phyloP scores from a whole-genome alignment of 2,888 invertebrate species.

The Leuctra nigra region DNA sequence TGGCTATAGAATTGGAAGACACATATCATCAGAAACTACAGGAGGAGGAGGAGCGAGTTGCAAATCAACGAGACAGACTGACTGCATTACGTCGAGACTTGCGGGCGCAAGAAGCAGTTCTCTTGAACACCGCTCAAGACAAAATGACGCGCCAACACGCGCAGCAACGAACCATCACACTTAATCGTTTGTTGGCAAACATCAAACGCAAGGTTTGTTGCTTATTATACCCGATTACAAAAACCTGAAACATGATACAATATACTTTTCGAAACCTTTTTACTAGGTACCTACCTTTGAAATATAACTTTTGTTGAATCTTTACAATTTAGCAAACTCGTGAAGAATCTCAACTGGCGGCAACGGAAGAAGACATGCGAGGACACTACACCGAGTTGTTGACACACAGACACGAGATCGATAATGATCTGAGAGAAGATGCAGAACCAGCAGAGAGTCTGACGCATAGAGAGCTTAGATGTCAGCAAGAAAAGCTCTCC shows the following conservation, averaged over 20 bases:
- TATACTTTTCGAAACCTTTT: too few species aligned
- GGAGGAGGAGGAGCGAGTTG: constrained; percentile 34
- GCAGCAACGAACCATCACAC: constrained; percentile 25
- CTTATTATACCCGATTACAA: too few species aligned
- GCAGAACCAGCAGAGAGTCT: too few species aligned
- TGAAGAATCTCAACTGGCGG: constrained; percentile 9
- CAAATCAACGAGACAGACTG: constrained; percentile 26
- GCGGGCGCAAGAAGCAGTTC: constrained; percentile 33
- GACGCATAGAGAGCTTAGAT: too few species aligned
- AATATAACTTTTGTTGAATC: too few species aligned
- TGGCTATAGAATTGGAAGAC: constrained; percentile 18
- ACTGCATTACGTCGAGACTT: constrained; percentile 32
- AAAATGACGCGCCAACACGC: constrained; percentile 29
- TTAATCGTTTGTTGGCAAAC: constrained; percentile 30
- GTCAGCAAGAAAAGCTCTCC: constrained; percentile 11
- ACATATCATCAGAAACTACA: constrained; percentile 22
- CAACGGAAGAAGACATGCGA: constrained; percentile 15
- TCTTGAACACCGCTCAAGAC: constrained; percentile 32
- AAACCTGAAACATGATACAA: too few species aligned
- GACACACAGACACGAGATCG: constrained; percentile 16
- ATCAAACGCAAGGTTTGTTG: constrained; percentile 32
- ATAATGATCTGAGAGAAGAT: too few species aligned
- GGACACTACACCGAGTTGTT: constrained; percentile 10
- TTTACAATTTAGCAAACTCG: background rate
- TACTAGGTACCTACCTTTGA: too few species aligned